Conservation (phyloP, 2,888 invertebrate genomes). For the Lepas anatifera region DNA sequence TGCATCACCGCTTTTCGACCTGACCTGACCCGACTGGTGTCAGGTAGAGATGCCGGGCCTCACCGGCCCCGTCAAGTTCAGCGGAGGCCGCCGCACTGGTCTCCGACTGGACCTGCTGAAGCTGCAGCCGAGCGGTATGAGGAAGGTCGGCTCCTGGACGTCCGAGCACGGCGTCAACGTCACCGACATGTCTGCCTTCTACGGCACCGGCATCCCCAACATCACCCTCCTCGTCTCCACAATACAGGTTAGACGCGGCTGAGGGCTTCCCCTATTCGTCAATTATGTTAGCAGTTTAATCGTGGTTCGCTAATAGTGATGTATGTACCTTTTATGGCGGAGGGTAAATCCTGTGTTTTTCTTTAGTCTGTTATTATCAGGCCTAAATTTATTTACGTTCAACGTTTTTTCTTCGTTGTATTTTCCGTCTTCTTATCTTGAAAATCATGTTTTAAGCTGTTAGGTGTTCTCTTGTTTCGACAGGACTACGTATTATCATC, state of each 20-base stretch:
- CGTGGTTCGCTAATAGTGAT: no score
- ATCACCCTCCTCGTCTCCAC: conserved; percentile 84
- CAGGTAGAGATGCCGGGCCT: conserved; percentile 68
- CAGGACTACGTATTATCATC: no score
- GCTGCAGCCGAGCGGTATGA: conserved; percentile 59
- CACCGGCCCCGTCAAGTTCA: conserved; percentile 69
- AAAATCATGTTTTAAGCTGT: no score
- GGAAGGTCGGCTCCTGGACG: conserved; percentile 73
- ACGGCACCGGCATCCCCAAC: conserved; percentile 65
- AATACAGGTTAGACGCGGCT: conserved; percentile 56
- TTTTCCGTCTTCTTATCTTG: no score
- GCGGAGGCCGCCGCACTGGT: conserved; percentile 66
- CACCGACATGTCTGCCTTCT: conserved; percentile 74
- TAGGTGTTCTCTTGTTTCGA: no score
- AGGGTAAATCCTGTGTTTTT: no score
- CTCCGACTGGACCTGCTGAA: conserved; percentile 76
- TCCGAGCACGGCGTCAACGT: conserved; percentile 60
- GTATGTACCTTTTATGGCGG: no score
- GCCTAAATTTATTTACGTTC: no score
- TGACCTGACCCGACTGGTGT: background rate
- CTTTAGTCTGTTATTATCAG: no score
- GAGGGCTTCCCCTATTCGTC: no score
- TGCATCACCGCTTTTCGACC: background rate
- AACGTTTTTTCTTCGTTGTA: no score
- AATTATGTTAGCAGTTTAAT: no score